phyloP scores from a whole-genome alignment of 2,113 vertebrate genomes.

The Microcebus griseorufus region DNA sequence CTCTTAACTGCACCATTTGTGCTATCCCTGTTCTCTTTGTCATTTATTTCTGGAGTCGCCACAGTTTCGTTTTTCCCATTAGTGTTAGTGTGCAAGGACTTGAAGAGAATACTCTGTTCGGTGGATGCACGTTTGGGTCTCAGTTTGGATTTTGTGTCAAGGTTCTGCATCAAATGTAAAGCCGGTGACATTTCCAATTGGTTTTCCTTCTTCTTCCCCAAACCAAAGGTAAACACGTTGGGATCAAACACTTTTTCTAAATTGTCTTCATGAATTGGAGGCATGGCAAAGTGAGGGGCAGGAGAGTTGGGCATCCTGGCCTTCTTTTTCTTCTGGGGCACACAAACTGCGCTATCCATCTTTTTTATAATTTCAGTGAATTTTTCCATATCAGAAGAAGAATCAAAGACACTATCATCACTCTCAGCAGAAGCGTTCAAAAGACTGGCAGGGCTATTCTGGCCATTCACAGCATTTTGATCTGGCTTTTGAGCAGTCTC shows the following conservation, averaged over 20 bases:
- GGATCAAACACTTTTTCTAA: conserved; percentile 94
- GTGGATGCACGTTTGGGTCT: conserved; percentile 86
- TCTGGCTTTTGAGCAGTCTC: conserved; percentile 72
- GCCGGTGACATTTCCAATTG: conserved; percentile 85
- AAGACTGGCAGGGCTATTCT: conserved; percentile 69
- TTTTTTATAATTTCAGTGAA: conserved; percentile 94
- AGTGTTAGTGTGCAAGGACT: conserved; percentile 76
- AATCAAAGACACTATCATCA: conserved; percentile 87
- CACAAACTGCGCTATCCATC: conserved; percentile 89
- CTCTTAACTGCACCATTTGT: conserved; percentile 82
- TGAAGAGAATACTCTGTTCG: conserved; percentile 91
- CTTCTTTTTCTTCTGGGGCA: conserved; percentile 91
- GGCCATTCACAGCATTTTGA: conserved; percentile 82
- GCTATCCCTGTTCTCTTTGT: conserved; percentile 77
- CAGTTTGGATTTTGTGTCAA: conserved; percentile 83
- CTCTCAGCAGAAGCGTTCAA: conserved; percentile 84
- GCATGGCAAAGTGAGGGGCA: conserved; percentile 90
- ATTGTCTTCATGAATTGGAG: conserved; percentile 93
- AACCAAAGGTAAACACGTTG: conserved; percentile 91
- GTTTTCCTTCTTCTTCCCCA: conserved; percentile 87
- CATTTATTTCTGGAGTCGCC: conserved; percentile 65
- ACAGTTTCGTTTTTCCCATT: conserved; percentile 68
- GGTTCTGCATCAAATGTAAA: conserved; percentile 88
- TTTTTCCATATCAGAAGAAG: conserved; percentile 89
- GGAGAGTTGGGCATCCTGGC: conserved; percentile 86